Evolutionary conservation across 2,797 vertebrate genomes (phyloP), one percentile per base, ranked within the genome.

Genomic region (Pyrocephalus nanus): DNA sequence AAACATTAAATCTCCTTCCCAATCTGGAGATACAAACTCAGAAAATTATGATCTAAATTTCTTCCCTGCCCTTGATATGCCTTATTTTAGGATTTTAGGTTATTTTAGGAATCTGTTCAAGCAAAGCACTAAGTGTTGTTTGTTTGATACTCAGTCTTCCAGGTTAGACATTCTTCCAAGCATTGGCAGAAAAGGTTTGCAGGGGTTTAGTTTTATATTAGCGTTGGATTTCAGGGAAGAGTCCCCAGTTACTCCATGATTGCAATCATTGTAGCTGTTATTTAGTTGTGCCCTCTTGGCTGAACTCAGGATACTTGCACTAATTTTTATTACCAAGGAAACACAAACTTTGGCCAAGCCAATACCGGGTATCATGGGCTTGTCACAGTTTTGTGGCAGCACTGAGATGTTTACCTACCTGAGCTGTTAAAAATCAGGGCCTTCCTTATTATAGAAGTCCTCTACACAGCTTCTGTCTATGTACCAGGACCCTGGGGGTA

Each of bases 91-190:
- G 42, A 42, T 16, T 42, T 42, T 42, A 42, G 12, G 26, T 65
- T 88, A 72, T 72, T 94, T 92, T 51, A 62, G 47, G 25, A 32
- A 38, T 15, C 15, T 83, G 21, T 88, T 84, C 29, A 86, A 86
- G 34, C 4, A 74, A 15, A 0, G 0, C 40, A 19, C 21, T 45
- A 26, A 42, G 13, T 38, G 9, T 8, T 74, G 5, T 25, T 90
- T 78, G 13, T 34, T 25, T 81, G 58, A 45, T 50, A 53, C 27
- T 69, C 15, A 61, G 0, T 51, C 22, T 93, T 79, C 40, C 30
- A 65, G 23, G 5, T 30, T 38, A 53, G 34, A 2, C 8, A 40
- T 78, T 78, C 12, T 65, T 36, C 30, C 27, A 72, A 62, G 12
- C n/a, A 36, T 9, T 47, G 47, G 13, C 19, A 81, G 72, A 60